phyloP scores from a whole-genome alignment of 2,888 invertebrate genomes.

The Lithodes maja region DNA sequence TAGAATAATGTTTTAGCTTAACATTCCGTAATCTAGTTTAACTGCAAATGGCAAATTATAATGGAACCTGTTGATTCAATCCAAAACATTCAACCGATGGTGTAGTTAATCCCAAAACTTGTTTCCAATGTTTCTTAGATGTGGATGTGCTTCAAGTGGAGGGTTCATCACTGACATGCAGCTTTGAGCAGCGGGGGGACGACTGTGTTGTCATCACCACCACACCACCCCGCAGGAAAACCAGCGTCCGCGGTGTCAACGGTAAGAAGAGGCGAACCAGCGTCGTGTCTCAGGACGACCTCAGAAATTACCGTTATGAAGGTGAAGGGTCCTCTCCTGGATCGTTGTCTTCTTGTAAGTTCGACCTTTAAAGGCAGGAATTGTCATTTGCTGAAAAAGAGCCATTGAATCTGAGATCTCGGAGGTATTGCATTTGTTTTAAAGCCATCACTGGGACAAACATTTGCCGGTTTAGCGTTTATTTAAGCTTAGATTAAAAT shows the following conservation, averaged over 20 bases:
- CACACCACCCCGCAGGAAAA: background rate
- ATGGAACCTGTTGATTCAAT: no score
- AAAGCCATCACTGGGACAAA: no score
- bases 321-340: slow-evolving; percentile 95
- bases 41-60: no score
- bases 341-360: slow-evolving; percentile 82
- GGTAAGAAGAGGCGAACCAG: background rate
- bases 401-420: no score
- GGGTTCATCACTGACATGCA: slow-evolving; percentile 1
- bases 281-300: slow-evolving; percentile 83
- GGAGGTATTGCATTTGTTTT: no score
- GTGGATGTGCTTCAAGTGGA: slow-evolving; percentile 51
- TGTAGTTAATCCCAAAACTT: no score
- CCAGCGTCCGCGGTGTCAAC: background rate
- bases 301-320: slow-evolving; percentile 98
- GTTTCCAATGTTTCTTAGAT: background rate
- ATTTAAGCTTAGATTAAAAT: no score
- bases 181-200: background rate
- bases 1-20: no score
- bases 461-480: no score
- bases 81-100: no score
- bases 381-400: no score
- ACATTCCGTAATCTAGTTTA: no score
- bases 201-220: background rate
- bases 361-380: background rate